Conservation (phyloP, 2,797 vertebrate genomes). For the Hemibagrus guttatus region DNA sequence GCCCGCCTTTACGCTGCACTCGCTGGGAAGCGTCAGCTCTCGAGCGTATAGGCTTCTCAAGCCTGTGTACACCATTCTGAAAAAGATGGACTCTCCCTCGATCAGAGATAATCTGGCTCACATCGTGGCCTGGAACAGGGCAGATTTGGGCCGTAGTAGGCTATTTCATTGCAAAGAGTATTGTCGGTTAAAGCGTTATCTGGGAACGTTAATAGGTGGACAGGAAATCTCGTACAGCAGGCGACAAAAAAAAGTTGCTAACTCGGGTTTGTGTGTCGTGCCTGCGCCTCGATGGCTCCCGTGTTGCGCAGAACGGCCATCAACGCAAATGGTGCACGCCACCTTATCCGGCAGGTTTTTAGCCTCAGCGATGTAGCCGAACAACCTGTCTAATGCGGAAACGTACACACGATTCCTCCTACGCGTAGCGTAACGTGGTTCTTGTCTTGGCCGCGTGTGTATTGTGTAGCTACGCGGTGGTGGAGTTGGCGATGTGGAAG, state of each 20-base stretch:
- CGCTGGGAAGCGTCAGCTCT: conserved; percentile 75
- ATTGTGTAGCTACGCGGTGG: conserved; percentile 14
- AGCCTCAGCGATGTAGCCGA: conserved; percentile 13
- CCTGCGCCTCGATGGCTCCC: conserved; percentile 50
- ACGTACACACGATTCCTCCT: conserved; percentile 3
- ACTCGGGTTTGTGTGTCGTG: conserved; percentile 28
- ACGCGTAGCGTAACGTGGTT: not conserved
- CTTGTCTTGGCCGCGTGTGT: conserved; percentile 23
- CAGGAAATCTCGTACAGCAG: conserved; percentile 2
- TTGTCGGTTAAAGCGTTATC: conserved; percentile 90
- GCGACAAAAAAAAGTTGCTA: conserved; percentile 30
- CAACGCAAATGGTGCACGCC: conserved; percentile 40
- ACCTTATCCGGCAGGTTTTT: conserved; percentile 51
- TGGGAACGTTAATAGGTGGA: conserved; percentile 75
- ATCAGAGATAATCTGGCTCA: conserved; percentile 88
- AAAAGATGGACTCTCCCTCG: conserved; percentile 84
- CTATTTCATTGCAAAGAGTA: conserved; percentile 94
- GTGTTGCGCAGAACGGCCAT: conserved; percentile 53
- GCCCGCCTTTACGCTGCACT: conserved; percentile 81
- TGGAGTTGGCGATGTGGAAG: conserved; percentile 48
- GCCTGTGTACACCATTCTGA: conserved; percentile 89
- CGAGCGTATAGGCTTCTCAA: conserved; percentile 76
- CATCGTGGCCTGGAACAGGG: conserved; percentile 85
- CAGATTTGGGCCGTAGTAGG: conserved; percentile 77
- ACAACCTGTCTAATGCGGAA: conserved; percentile 14